Evolutionary conservation across 2,888 invertebrate genomes (phyloP).

Genomic region (Stenodera caucasica): DNA sequence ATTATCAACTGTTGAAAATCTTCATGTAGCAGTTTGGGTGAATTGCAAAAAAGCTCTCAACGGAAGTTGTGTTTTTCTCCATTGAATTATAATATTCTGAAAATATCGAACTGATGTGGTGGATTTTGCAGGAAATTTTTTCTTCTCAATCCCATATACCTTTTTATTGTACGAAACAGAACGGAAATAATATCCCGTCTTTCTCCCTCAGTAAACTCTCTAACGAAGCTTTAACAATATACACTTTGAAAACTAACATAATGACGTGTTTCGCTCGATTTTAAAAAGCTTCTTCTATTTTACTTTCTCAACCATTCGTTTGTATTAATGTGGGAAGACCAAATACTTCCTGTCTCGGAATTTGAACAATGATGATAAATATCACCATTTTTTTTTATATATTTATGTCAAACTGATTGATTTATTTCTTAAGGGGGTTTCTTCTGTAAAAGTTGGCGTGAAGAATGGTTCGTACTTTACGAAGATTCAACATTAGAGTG

Average conservation of each 20-base stretch:
- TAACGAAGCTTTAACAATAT: conserved; percentile 7
- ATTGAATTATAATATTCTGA: background rate
- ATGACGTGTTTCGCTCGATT: background rate
- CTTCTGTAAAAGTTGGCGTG: conserved; percentile 79
- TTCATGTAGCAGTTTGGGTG: no score
- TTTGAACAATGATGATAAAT: no score
- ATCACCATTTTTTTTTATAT: no score
- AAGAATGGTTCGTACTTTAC: conserved; percentile 82
- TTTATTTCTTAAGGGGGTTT: conserved; percentile 69
- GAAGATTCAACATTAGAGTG: conserved; percentile 87
- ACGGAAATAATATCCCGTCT: conserved; percentile 6
- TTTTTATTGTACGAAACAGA: background rate
- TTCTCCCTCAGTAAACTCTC: conserved; percentile 8
- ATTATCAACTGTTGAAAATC: no score
- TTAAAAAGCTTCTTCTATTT: conserved; percentile 1
- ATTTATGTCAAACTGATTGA: background rate
- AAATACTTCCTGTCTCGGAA: background rate
- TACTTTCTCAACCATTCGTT: background rate
- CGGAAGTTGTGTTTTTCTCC: no score
- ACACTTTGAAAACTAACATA: conserved; percentile 1
- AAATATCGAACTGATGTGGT: background rate
- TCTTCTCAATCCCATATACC: no score
- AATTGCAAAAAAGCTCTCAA: no score
- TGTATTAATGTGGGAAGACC: background rate
- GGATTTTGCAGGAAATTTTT: no score